These are phyloP conservation scores for Eupithecia subfuscata DNA, from an alignment of 2,888 invertebrate genomes.

Conservation along the genomic window DNA sequence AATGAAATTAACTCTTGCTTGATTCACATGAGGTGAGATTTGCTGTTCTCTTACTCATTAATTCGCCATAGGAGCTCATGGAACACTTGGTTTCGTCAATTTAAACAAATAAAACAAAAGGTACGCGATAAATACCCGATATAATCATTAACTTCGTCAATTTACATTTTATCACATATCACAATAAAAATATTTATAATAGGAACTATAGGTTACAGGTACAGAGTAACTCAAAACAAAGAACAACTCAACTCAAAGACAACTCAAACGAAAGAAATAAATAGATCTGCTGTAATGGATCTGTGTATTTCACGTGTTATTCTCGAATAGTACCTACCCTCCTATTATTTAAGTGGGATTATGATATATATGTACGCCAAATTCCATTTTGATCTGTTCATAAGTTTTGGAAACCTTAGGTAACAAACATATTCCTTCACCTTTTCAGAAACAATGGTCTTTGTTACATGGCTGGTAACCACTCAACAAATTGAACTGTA, in stretches of 20 bases:
- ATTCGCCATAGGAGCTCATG: not conserved
- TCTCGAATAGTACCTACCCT: not conserved
- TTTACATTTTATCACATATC: not conserved
- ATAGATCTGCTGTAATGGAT: too few species aligned
- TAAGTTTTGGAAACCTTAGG: not conserved
- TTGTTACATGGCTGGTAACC: not conserved
- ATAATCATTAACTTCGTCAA: too few species aligned
- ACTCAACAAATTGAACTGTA: not conserved
- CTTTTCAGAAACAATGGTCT: not conserved
- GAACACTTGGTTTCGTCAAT: not conserved
- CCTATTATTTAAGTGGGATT: not conserved
- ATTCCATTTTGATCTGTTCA: not conserved
- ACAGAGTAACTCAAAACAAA: too few species aligned
- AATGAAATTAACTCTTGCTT: constrained; percentile 73
- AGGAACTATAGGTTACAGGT: not conserved
- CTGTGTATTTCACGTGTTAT: not conserved
- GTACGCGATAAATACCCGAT: too few species aligned
- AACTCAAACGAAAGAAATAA: not conserved
- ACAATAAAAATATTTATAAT: not conserved
- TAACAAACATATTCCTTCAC: not conserved
- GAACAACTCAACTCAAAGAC: too few species aligned
- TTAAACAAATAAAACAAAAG: too few species aligned
- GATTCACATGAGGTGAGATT: constrained; percentile 28
- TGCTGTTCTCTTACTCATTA: not conserved
- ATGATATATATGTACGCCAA: not conserved